phyloP scores from a whole-genome alignment of 2,113 vertebrate genomes.

The Promerops cafer region DNA sequence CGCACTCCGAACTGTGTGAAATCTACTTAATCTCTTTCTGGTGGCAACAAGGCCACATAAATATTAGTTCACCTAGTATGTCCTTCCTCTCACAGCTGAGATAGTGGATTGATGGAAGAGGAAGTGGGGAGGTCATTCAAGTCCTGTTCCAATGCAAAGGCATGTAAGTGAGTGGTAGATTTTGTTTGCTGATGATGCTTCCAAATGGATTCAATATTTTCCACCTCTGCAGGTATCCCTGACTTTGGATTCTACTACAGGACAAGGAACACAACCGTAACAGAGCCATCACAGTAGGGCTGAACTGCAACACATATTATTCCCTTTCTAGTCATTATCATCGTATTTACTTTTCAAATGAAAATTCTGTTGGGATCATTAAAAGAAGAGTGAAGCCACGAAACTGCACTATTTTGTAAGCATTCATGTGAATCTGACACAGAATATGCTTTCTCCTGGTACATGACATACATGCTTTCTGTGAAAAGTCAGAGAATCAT shows the following conservation, averaged over 20 bases:
- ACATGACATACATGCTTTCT: neutral
- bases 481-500: neutral
- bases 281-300: neutral
- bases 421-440: neutral
- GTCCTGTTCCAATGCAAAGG: neutral
- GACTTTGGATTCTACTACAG: neutral
- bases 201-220: neutral
- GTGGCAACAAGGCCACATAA: neutral
- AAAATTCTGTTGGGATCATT: neutral
- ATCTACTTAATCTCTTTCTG: neutral
- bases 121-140: neutral
- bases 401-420: neutral
- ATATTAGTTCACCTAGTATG: neutral
- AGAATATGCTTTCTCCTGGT: neutral
- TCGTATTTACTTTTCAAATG: neutral
- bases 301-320: neutral
- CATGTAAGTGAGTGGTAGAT: neutral
- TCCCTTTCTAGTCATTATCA: neutral
- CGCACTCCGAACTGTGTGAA: neutral
- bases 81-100: neutral
- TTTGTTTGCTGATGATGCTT: neutral
- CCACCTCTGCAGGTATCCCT: neutral
- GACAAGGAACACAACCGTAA: neutral
- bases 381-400: neutral
- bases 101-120: neutral